phyloP scores from a whole-genome alignment of 2,797 vertebrate genomes.

The Huso huso region DNA sequence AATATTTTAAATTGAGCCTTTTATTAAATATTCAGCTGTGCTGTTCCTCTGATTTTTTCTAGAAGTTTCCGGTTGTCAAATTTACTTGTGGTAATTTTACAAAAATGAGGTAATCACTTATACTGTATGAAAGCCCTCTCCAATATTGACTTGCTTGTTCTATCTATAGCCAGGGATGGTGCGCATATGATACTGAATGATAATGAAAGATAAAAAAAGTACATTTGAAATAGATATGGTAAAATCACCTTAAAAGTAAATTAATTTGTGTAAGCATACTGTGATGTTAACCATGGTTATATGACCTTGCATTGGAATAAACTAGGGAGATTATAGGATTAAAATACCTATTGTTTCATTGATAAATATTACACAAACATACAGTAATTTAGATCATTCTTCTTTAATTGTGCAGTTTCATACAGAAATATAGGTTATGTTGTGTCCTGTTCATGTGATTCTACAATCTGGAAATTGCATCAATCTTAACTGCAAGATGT shows the following conservation, averaged over 20 bases:
- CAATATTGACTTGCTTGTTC: constrained; percentile 1
- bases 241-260: too few relatives aligned
- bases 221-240: too few relatives aligned
- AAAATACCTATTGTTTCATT: not conserved
- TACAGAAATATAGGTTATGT: too few relatives aligned
- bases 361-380: not conserved
- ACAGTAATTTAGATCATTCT: not conserved
- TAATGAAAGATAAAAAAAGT: not conserved
- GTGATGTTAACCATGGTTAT: too few relatives aligned
- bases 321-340: not conserved
- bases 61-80: not conserved
- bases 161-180: not conserved
- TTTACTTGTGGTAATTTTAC: not conserved
- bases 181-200: not conserved
- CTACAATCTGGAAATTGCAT: too few relatives aligned
- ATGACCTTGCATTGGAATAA: too few relatives aligned
- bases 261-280: too few relatives aligned
- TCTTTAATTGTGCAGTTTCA: not conserved
- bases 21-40: not conserved
- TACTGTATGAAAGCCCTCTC: not conserved
- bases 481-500: too few relatives aligned
- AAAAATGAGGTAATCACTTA: not conserved
- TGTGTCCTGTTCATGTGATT: too few relatives aligned
- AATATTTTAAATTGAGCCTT: not conserved
- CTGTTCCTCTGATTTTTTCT: not conserved